Conservation (phyloP, 2,113 vertebrate species). For the Lonchura striata region DNA sequence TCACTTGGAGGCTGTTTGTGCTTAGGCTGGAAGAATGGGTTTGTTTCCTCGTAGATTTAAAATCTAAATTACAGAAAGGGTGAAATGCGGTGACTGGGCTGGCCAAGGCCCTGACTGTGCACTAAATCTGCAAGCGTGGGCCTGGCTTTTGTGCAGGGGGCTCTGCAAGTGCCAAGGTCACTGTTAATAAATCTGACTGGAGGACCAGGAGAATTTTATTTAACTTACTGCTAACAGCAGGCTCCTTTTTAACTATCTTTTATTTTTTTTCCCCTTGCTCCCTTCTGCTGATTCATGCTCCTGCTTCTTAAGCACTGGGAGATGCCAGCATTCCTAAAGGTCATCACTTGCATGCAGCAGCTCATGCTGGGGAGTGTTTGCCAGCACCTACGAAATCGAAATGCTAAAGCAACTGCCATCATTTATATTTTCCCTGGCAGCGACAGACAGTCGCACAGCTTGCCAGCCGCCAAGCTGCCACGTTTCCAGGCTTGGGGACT, state of each 20-base stretch:
- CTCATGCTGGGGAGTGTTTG: neutral
- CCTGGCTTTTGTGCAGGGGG: neutral
- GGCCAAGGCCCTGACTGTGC: neutral
- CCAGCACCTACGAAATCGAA: neutral
- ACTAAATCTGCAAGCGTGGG: neutral
- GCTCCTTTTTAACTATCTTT: neutral
- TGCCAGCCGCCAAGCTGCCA: conserved; percentile 18
- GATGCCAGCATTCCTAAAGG: conserved; percentile 56
- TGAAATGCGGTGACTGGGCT: neutral
- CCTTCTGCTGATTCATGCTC: conserved; percentile 58
- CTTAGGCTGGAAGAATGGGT: neutral
- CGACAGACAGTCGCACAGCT: neutral
- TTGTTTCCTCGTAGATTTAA: neutral
- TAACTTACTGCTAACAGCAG: neutral
- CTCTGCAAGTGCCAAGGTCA: conserved; percentile 45
- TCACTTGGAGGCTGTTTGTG: neutral
- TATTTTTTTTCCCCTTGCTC: neutral
- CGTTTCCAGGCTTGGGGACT: neutral
- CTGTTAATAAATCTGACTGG: conserved; percentile 55
- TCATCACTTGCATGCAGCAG: conserved; percentile 29
- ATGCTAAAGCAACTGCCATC: neutral
- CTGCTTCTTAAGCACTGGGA: neutral
- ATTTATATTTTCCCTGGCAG: conserved; percentile 5
- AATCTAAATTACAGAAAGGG: neutral
- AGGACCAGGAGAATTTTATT: conserved; percentile 10